Conservation (phyloP, 2,888 invertebrate genomes). For the Cacoxenus indagator region DNA sequence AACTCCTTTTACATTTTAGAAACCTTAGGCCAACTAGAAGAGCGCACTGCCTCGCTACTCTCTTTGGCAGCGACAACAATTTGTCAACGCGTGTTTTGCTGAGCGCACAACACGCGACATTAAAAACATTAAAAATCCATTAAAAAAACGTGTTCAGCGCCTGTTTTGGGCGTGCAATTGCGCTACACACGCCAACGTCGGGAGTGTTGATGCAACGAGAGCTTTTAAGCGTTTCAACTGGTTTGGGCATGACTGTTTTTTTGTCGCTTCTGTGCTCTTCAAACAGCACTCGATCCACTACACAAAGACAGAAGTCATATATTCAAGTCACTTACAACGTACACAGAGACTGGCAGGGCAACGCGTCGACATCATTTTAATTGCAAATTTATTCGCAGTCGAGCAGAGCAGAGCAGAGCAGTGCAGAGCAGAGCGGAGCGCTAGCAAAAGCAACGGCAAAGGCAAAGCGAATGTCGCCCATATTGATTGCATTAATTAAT, state of each 20-base stretch:
- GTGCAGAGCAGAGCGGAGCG: background rate
- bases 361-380: constrained; percentile 4
- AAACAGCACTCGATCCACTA: no score
- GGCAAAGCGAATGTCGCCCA: constrained; percentile 56
- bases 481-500: constrained; percentile 66
- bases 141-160: constrained; percentile 55
- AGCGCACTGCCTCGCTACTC: constrained; percentile 9
- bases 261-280: no score
- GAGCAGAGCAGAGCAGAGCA: background rate
- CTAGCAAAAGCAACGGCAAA: constrained; percentile 2
- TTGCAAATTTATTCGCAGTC: constrained; percentile 13
- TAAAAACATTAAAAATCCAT: constrained; percentile 65
- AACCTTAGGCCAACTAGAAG: no score
- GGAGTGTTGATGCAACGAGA: no score
- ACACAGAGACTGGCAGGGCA: no score
- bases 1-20: no score
- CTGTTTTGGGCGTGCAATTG: constrained; percentile 18
- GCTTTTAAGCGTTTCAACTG: no score
- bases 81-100: background rate
- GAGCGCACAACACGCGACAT: constrained; percentile 36
- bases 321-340: no score
- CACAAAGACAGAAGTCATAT: no score
- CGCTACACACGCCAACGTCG: no score
- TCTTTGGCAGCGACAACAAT: constrained; percentile 14
- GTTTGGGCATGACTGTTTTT: no score